Evolutionary conservation across 2,797 vertebrate species (phyloP), one percentile per base, ranked within the genome.

Genomic region (Peromyscus melanophrys): DNA sequence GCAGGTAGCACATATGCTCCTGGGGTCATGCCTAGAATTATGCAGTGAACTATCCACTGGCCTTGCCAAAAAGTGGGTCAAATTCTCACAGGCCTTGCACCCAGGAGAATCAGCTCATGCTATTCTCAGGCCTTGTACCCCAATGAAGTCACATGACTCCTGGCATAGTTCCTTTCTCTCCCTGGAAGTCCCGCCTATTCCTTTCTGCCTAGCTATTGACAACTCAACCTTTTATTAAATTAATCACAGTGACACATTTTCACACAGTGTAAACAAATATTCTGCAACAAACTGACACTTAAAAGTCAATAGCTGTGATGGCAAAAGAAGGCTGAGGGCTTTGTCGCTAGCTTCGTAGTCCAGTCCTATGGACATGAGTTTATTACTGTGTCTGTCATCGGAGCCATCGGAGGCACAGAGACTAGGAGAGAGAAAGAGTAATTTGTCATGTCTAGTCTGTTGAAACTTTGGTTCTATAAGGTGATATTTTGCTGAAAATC

Each of bases 341-440:
- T 21, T 71, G 31, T 95, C 27, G 29, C 17, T 75, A 34, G n/a
- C 37, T 77, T 17, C 80, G 4, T 4, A 46, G 12, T 34, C 8
- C 0, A 6, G 37, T 29, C 40, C 1, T 21, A 31, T 89, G 37
- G 29, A 11, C 4, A n/a, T 9, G 40, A 67, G 25, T 75, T 80
- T 65, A 4, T 16, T 73, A 14, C 14, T 69, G 8, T 67, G 13
- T 21, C 34, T 73, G 13, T 57, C 29, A 17, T 19, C 63, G 23
- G 2, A 5, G 61, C 3, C 31, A 49, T 1, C 21, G 0, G 10
- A 27, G 31, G 10, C 31, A 52, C n/a, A 52, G 10, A 1, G 2
- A 11, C 1, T 12, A 63, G 6, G 29, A 73, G 0, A 81, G 13
- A 93, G 4, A 2, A 59, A n/a, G 59, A 27, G 13, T 89, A 49